A percentile compares a stretch with the other conserved stretches of the same genome.
Conservation (phyloP, 2,113 vertebrate species). For the Trogon melanurus region DNA sequence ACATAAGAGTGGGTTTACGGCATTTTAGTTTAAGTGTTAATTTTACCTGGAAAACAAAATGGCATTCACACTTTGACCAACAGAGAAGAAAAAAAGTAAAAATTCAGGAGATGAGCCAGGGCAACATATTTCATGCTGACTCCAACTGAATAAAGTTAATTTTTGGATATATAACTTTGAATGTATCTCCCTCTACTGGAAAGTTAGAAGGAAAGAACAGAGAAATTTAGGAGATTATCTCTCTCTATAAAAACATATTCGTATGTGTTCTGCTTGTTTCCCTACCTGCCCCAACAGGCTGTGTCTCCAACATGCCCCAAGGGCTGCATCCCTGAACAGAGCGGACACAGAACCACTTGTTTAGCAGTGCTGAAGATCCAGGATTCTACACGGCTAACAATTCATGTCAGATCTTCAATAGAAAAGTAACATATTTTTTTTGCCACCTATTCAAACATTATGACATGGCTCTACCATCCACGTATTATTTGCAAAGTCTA, state of each 20-base stretch:
- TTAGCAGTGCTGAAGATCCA: background rate
- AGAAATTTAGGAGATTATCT: background rate
- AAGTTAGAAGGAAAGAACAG: background rate
- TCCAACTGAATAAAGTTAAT: background rate
- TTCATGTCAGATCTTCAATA: background rate
- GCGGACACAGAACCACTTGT: too few species aligned
- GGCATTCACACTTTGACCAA: background rate
- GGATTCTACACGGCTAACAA: background rate
- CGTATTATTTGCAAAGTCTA: background rate
- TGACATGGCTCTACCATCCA: background rate
- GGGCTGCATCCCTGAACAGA: background rate
- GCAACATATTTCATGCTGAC: background rate
- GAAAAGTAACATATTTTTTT: background rate
- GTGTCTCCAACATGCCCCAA: fast-evolving
- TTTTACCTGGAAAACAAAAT: background rate
- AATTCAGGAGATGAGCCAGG: background rate
- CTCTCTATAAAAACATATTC: background rate
- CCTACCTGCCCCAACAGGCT: background rate
- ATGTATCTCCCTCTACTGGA: background rate
- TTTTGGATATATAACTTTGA: background rate
- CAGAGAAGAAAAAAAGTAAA: background rate
- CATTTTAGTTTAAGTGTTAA: background rate
- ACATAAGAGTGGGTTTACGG: background rate
- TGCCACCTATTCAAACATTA: background rate
- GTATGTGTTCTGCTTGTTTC: background rate